phyloP scores from a whole-genome alignment of 2,113 vertebrate species.

The Pungitius pungitius region DNA sequence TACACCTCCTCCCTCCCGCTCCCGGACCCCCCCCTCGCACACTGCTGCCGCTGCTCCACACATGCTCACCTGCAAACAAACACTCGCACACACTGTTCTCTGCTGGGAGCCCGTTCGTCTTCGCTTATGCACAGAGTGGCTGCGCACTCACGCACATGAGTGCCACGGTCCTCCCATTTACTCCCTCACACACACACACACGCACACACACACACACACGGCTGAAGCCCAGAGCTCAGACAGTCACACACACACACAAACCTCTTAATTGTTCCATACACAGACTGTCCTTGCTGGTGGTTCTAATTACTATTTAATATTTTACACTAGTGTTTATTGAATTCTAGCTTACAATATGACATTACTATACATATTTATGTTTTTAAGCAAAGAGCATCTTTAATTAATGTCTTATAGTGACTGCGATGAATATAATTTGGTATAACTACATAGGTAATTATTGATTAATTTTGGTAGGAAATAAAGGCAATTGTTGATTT shows the following conservation, averaged over 20 bases:
- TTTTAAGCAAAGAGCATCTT: neutral
- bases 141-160: constrained; percentile 40
- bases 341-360: neutral
- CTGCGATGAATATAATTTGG: neutral
- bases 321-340: neutral
- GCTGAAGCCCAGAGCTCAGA: constrained; percentile 40
- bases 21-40: constrained; percentile 31
- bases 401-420: neutral
- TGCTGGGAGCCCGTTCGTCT: constrained; percentile 51
- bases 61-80: constrained; percentile 64
- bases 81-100: constrained; percentile 42
- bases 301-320: neutral
- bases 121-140: constrained; percentile 34
- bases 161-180: constrained; percentile 38
- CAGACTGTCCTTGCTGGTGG: constrained; percentile 12
- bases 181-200: constrained; percentile 41
- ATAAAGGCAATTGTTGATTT: neutral
- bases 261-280: constrained; percentile 36
- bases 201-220: constrained; percentile 47
- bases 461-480: neutral
- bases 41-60: constrained; percentile 17
- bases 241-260: constrained; percentile 15
- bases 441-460: neutral
- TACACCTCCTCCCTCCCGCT: constrained; percentile 27
- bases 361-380: neutral